Percentiles rank a stretch among this genome's conserved stretches.
These are phyloP conservation scores for Acestrorhynchus altus DNA, from an alignment of 2,797 vertebrate genomes.

Conservation along the genomic window DNA sequence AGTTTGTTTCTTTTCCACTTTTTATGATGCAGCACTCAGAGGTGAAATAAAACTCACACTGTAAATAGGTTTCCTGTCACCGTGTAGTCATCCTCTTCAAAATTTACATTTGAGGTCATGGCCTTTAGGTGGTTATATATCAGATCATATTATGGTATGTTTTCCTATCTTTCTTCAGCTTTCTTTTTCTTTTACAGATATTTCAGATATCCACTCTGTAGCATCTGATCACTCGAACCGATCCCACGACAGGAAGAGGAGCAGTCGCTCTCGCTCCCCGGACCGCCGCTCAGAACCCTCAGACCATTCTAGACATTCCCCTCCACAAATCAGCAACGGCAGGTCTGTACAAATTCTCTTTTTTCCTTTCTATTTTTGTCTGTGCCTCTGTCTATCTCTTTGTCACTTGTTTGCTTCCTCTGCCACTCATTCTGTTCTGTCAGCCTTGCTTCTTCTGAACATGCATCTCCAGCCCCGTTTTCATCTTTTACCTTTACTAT, in stretches of 20 bases:
- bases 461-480: not conserved
- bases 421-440: not conserved
- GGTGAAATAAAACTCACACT: no score
- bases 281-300: slow-evolving; percentile 96
- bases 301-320: slow-evolving; percentile 95
- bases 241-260: slow-evolving; percentile 92
- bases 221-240: slow-evolving; percentile 98
- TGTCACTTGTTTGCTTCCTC: not conserved
- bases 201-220: slow-evolving; percentile 99
- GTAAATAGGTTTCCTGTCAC: no score
- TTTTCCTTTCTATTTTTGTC: not conserved
- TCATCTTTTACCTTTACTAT: not conserved
- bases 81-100: no score
- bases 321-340: slow-evolving; percentile 95
- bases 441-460: not conserved
- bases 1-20: no score
- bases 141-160: not conserved
- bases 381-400: not conserved
- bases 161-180: slow-evolving; percentile 18
- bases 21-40: no score
- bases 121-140: not conserved
- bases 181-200: slow-evolving; percentile 81
- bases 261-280: slow-evolving; percentile 93
- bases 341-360: slow-evolving; percentile 77
- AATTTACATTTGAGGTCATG: not conserved